Evolutionary conservation across 2,888 invertebrate species (phyloP).

Genomic region (Eupithecia subumbrata): DNA sequence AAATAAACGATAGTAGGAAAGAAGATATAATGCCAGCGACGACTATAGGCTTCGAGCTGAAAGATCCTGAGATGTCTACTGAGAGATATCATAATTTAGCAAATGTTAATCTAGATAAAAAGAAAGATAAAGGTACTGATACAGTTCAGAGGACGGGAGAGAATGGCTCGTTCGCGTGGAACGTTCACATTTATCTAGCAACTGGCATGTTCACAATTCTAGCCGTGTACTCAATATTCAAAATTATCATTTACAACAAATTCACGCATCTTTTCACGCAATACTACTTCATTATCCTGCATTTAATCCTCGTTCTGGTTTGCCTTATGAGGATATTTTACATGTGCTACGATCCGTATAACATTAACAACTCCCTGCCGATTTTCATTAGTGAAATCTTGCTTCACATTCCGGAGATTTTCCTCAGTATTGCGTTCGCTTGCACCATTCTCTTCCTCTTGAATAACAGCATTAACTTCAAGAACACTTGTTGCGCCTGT

Average conservation of each 20-base stretch:
- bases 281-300: slow-evolving; percentile 94
- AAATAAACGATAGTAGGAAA: slow-evolving; percentile 70
- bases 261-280: slow-evolving; percentile 94
- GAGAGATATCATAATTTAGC: slow-evolving; percentile 84
- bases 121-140: slow-evolving; percentile 73
- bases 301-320: slow-evolving; percentile 91
- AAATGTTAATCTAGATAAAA: slow-evolving; percentile 83
- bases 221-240: slow-evolving; percentile 93
- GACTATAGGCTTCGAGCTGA: slow-evolving; percentile 76
- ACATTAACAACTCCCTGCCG: slow-evolving; percentile 91
- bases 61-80: slow-evolving; percentile 80
- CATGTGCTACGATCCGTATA: slow-evolving; percentile 96
- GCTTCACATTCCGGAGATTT: slow-evolving; percentile 93
- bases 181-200: slow-evolving; percentile 94
- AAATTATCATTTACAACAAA: slow-evolving; percentile 93
- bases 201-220: slow-evolving; percentile 93
- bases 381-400: slow-evolving; percentile 91
- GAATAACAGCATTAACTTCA: slow-evolving; percentile 90
- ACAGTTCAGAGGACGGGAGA: slow-evolving; percentile 80
- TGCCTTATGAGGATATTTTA: slow-evolving; percentile 93
- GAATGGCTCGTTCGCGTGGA: slow-evolving; percentile 95
- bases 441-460: slow-evolving; percentile 93
- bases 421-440: slow-evolving; percentile 95
- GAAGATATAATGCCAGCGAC: slow-evolving; percentile 76
- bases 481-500: slow-evolving; percentile 87